phyloP scores from a whole-genome alignment of 2,797 vertebrate species.

The Pantherophis vulpinus region DNA sequence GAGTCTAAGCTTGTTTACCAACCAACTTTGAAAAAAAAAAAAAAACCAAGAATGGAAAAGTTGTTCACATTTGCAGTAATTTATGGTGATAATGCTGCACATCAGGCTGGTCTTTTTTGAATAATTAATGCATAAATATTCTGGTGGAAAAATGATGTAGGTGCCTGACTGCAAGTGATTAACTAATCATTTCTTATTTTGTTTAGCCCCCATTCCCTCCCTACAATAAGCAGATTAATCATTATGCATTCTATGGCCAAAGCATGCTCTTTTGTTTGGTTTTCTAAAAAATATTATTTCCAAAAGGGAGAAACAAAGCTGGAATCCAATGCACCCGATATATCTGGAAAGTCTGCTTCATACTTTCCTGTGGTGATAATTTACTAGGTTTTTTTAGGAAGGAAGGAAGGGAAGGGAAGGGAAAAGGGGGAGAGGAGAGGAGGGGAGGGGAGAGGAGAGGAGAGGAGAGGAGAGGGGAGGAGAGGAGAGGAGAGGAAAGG shows the following conservation, averaged over 20 bases:
- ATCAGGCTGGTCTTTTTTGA: neutral
- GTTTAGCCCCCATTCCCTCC: neutral
- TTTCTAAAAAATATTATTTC: neutral
- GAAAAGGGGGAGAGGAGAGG: too few relatives aligned
- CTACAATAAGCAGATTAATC: neutral
- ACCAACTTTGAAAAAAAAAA: neutral
- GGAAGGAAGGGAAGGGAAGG: too few relatives aligned
- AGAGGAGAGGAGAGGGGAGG: too few relatives aligned
- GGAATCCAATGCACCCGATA: neutral
- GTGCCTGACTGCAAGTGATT: neutral
- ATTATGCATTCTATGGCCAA: neutral
- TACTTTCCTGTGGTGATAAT: neutral
- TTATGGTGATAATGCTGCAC: conserved; percentile 1
- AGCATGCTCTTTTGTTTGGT: neutral
- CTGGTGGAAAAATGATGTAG: neutral
- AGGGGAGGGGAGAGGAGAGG: too few relatives aligned
- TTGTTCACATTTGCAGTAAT: conserved; percentile 6
- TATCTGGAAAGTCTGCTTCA: neutral
- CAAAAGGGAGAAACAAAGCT: neutral
- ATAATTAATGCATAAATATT: conserved; percentile 8
- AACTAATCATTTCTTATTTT: neutral
- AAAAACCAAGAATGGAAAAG: neutral
- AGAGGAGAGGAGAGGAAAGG: neutral
- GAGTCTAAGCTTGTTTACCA: conserved; percentile 10
- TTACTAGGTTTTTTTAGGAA: neutral